phyloP scores from a whole-genome alignment of 2,888 invertebrate species.

The Hypercompe scribonia region DNA sequence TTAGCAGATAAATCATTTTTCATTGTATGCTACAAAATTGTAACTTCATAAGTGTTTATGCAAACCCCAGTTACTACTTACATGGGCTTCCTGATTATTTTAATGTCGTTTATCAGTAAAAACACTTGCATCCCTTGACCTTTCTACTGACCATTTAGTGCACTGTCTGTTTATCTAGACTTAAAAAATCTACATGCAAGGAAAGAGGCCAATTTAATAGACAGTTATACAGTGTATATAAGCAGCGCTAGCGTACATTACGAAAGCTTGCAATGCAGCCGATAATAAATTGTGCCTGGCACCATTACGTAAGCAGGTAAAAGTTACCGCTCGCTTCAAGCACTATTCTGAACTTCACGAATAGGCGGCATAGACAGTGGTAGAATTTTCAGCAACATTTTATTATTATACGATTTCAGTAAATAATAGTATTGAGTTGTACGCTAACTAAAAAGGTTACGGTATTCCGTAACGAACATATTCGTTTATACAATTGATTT shows the following conservation, averaged over 20 bases:
- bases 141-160: background rate
- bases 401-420: slow-evolving; percentile 1
- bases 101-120: slow-evolving; percentile 13
- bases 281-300: slow-evolving; percentile 83
- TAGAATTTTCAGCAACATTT: slow-evolving; percentile 18
- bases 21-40: background rate
- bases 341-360: slow-evolving; percentile 78
- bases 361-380: slow-evolving; percentile 51
- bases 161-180: slow-evolving; percentile 25
- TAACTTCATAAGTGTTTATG: background rate
- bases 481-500: slow-evolving; percentile 52
- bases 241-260: slow-evolving; percentile 75
- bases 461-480: slow-evolving; percentile 37
- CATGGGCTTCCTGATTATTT: slow-evolving; percentile 16
- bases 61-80: background rate
- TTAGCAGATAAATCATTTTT: slow-evolving; percentile 32
- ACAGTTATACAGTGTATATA: slow-evolving; percentile 61
- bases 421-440: slow-evolving; percentile 20
- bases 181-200: slow-evolving; percentile 60
- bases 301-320: slow-evolving; percentile 81
- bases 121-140: background rate
- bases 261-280: slow-evolving; percentile 81
- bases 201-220: slow-evolving; percentile 56
- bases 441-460: slow-evolving; percentile 20
- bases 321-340: slow-evolving; percentile 78